Evolutionary conservation across 2,888 invertebrate species (phyloP).

Genomic region (Apoderus coryli): DNA sequence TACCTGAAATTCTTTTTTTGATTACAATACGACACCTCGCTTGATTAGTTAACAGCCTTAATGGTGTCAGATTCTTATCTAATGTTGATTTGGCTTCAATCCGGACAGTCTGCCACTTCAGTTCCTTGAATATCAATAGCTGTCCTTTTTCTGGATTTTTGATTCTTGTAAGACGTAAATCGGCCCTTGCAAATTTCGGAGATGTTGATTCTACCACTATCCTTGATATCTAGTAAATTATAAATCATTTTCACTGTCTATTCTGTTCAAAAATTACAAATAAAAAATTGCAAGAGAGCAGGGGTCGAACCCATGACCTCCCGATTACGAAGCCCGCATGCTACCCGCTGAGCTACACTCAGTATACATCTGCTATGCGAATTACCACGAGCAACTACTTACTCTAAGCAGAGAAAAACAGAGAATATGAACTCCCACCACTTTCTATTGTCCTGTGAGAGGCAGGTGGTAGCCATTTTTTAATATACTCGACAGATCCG

Average conservation of each 20-base stretch:
- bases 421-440: too few relatives aligned
- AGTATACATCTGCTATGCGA: too few relatives aligned
- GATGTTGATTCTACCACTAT: constrained; percentile 89
- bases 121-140: constrained; percentile 89
- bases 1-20: constrained; percentile 82
- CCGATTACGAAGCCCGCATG: too few relatives aligned
- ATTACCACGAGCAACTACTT: too few relatives aligned
- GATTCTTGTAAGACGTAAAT: constrained; percentile 80
- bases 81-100: constrained; percentile 84
- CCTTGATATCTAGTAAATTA: constrained; percentile 59
- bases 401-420: too few relatives aligned
- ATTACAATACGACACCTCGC: constrained; percentile 90
- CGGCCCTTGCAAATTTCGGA: constrained; percentile 76
- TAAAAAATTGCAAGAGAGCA: too few relatives aligned
- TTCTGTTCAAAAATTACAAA: too few relatives aligned
- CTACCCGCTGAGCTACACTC: too few relatives aligned
- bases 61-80: constrained; percentile 66
- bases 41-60: constrained; percentile 84
- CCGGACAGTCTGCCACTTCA: constrained; percentile 93
- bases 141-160: constrained; percentile 82
- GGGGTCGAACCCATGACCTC: too few relatives aligned
- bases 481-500: too few relatives aligned
- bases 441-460: too few relatives aligned
- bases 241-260: constrained; percentile 4
- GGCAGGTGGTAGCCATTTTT: too few relatives aligned